Evolutionary conservation across 1,140 invertebrate species (phyloP).

Genomic region (Zaprionus kolodkinae): DNA sequence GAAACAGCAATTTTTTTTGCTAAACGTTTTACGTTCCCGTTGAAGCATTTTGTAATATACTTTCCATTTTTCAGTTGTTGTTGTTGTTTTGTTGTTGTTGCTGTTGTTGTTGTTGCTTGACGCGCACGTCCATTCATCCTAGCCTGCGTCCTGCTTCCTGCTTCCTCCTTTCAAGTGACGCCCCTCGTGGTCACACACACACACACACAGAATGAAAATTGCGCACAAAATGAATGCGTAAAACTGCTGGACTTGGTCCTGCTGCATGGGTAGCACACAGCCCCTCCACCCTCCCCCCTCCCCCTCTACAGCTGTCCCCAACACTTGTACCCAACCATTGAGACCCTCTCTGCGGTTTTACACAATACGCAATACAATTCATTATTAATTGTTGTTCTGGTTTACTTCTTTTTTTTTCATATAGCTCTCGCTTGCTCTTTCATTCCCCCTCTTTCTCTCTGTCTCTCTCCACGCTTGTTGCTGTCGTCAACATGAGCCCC

Average conservation of each 20-base stretch:
- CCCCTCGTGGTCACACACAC: background rate
- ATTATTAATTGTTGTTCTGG: conserved; percentile 80
- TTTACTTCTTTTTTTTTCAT: conserved; percentile 49
- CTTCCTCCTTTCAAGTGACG: conserved; percentile 47
- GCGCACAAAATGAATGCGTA: conserved; percentile 69
- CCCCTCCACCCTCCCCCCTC: background rate
- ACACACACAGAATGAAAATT: conserved; percentile 39
- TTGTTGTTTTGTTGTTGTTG: conserved; percentile 25
- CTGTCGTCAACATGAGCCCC: background rate
- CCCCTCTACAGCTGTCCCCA: conserved; percentile 3
- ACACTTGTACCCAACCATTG: conserved; percentile 8
- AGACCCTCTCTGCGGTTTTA: conserved; percentile 59
- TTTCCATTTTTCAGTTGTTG: conserved; percentile 70
- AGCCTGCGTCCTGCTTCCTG: conserved; percentile 30
- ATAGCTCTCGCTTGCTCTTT: conserved; percentile 8
- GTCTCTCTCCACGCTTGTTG: conserved; percentile 5
- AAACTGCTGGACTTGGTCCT: conserved; percentile 58
- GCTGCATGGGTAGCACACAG: background rate
- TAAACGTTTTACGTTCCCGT: conserved; percentile 64
- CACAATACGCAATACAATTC: conserved; percentile 81
- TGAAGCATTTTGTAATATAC: conserved; percentile 75
- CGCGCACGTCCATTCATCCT: conserved; percentile 71
- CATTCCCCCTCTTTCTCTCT: background rate
- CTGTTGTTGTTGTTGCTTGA: conserved; percentile 43
- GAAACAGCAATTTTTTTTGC: conserved; percentile 80